Conservation (phyloP, 2,113 vertebrate species). For the Pteropus alecto region DNA sequence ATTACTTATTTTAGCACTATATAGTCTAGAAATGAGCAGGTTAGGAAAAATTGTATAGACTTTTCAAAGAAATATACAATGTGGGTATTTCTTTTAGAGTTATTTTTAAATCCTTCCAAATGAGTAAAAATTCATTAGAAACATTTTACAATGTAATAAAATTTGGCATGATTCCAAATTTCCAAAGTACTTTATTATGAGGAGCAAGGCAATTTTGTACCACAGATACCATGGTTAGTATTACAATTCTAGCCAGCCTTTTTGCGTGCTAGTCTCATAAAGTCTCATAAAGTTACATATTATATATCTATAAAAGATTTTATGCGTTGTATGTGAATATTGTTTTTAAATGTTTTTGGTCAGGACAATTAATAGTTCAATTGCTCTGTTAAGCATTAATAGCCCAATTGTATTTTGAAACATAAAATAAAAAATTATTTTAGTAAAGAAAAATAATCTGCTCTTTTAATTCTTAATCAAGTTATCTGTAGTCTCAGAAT, state of each 20-base stretch:
- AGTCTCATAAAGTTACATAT: background rate
- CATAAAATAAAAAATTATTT: slow-evolving; percentile 35
- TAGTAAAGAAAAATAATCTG: background rate
- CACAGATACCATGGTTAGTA: background rate
- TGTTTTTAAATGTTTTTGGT: slow-evolving; percentile 1
- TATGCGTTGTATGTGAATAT: background rate
- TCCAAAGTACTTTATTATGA: background rate
- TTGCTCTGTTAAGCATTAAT: background rate
- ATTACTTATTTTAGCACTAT: background rate
- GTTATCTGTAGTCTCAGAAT: slow-evolving; percentile 24
- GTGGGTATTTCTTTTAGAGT: background rate
- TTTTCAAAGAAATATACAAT: slow-evolving; percentile 5
- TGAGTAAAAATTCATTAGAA: slow-evolving; percentile 10
- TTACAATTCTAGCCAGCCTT: background rate
- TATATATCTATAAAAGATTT: background rate
- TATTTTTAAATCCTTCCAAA: background rate
- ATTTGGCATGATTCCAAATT: slow-evolving; percentile 20
- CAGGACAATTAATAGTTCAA: background rate
- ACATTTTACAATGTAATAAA: background rate
- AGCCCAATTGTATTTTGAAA: slow-evolving; percentile 14
- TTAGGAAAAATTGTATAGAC: slow-evolving; percentile 12
- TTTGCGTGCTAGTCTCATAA: background rate
- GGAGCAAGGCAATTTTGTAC: background rate
- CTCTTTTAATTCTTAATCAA: slow-evolving; percentile 10
- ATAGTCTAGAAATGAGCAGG: background rate